Percentiles rank a stretch among this genome's conserved stretches.
Evolutionary conservation across 2,113 vertebrate species (phyloP).

Genomic region (Mesoclemmys tuberculata): DNA sequence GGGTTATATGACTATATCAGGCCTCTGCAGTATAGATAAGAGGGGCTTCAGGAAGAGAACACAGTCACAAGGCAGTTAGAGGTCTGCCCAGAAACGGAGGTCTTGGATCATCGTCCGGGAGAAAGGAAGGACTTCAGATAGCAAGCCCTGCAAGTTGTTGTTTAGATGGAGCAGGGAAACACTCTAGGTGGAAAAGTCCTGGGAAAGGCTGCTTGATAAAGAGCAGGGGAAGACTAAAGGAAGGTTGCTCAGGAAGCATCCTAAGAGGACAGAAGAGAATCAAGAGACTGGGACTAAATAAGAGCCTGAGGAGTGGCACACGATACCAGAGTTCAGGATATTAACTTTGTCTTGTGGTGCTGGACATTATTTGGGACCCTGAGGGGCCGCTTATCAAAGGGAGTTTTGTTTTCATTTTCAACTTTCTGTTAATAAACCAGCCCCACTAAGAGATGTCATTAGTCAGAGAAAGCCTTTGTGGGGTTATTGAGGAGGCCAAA

Average conservation of each 20-base stretch:
- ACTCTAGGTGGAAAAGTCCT: not conserved
- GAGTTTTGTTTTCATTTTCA: no score
- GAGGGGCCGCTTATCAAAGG: no score
- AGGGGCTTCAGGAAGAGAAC: not conserved
- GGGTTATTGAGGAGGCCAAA: not conserved
- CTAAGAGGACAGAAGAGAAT: not conserved
- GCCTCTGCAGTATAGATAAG: not conserved
- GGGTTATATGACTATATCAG: not conserved
- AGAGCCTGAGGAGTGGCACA: no score
- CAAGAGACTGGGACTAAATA: no score
- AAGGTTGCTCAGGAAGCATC: not conserved
- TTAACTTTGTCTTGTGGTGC: no score
- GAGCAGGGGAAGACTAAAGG: not conserved
- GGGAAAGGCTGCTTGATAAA: not conserved
- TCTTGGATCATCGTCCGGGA: not conserved
- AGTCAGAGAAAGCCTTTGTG: no score
- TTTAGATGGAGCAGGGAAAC: not conserved
- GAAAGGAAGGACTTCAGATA: not conserved
- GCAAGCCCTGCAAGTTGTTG: not conserved
- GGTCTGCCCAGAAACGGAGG: not conserved
- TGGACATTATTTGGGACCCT: no score
- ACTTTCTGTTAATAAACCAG: not conserved
- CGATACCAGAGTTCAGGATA: no score
- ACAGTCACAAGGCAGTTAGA: not conserved
- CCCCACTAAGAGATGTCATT: no score